These are phyloP conservation scores for Falcunculus frontatus DNA, from an alignment of 2,113 vertebrate genomes.

Conservation along the genomic window DNA sequence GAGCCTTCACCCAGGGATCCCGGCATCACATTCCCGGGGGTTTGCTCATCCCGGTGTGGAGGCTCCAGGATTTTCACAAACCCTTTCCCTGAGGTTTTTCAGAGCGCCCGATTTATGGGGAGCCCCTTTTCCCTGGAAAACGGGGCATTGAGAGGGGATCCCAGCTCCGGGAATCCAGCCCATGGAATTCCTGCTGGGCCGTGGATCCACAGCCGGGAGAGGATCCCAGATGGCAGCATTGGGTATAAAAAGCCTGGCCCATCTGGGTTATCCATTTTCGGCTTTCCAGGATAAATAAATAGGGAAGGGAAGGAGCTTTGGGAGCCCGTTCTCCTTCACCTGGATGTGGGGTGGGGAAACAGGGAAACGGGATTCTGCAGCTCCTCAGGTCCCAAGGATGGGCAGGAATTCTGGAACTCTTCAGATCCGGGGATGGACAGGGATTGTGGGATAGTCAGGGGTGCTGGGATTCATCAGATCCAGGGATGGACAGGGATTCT, in stretches of 20 bases:
- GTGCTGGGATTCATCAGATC: neutral
- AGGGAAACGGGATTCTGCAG: neutral
- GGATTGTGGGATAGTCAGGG: neutral
- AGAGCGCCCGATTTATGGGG: neutral
- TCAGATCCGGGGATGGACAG: no score
- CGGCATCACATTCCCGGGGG: neutral
- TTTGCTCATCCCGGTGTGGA: neutral
- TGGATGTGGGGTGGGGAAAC: neutral
- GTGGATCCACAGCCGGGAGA: rapidly evolving
- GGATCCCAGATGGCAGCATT: neutral
- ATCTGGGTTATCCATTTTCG: neutral
- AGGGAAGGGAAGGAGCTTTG: neutral
- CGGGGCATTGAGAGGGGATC: rapidly evolving
- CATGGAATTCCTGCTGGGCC: neutral
- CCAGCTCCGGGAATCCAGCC: neutral
- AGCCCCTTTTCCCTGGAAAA: neutral
- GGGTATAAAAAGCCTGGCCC: neutral
- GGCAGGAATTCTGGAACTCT: neutral
- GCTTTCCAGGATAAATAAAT: neutral
- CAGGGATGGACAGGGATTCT: no score
- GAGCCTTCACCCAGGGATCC: neutral
- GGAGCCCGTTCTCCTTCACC: neutral
- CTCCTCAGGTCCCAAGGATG: neutral
- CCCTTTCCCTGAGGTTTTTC: neutral
- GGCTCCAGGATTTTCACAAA: neutral